These are phyloP conservation scores for Drosophila pegasa DNA, from an alignment of 2,888 invertebrate genomes.

Conservation along the genomic window DNA sequence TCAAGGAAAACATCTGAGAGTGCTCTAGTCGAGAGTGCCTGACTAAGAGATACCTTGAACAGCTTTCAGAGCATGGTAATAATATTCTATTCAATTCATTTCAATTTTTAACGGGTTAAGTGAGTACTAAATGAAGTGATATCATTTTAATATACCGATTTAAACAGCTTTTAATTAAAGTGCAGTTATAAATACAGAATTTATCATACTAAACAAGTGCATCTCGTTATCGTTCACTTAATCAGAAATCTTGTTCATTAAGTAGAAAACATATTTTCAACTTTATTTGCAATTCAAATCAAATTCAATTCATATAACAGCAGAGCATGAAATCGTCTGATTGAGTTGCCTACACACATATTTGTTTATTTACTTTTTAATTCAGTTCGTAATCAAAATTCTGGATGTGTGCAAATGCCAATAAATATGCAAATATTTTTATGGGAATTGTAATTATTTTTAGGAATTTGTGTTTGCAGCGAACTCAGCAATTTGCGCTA, in stretches of 20 bases:
- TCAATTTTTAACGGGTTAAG: too few relatives aligned
- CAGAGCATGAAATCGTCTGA: not conserved
- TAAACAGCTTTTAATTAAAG: too few relatives aligned
- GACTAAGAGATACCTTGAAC: not conserved
- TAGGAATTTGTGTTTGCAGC: constrained; percentile 1
- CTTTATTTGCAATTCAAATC: not conserved
- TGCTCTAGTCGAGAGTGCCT: not conserved
- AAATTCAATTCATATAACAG: not conserved
- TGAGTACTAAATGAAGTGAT: too few relatives aligned
- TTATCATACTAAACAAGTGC: not conserved
- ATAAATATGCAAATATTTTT: constrained; percentile 9
- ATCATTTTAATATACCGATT: too few relatives aligned
- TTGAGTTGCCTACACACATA: not conserved
- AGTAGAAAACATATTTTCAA: not conserved
- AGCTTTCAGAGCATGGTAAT: too few relatives aligned
- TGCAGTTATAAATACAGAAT: too few relatives aligned
- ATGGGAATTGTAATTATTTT: constrained; percentile 4
- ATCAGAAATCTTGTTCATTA: not conserved
- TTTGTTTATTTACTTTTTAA: not conserved
- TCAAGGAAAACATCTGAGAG: not conserved
- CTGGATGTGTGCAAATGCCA: constrained; percentile 5
- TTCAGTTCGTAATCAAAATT: not conserved
- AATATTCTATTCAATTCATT: too few relatives aligned
- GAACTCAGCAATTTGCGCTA: not conserved
- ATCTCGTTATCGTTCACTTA: not conserved